Conservation (phyloP, 2,888 invertebrate species). For the Amphipyra tragopoginis region DNA sequence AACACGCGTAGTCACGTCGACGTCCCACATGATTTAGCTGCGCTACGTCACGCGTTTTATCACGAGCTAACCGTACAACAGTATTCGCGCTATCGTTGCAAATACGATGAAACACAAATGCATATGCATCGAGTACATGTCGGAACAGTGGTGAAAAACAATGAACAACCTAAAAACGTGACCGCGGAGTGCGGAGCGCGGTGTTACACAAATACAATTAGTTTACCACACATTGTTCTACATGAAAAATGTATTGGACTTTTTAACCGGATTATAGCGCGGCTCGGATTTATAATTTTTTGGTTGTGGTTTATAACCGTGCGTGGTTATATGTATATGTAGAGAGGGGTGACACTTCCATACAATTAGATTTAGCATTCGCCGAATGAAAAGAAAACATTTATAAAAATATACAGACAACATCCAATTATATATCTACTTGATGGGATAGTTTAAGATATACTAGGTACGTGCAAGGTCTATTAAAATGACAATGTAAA, state of each 20-base stretch:
- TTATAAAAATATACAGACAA: too few species aligned
- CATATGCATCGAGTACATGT: background rate
- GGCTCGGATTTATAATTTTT: constrained; percentile 1
- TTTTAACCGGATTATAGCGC: background rate
- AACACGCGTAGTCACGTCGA: background rate
- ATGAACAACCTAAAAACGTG: background rate
- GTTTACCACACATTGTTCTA: background rate
- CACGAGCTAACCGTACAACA: background rate
- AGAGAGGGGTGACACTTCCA: background rate
- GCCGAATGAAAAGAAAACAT: background rate
- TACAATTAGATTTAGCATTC: background rate
- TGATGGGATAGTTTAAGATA: too few species aligned
- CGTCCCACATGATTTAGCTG: background rate
- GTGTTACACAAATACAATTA: constrained; percentile 9
- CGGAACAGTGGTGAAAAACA: background rate
- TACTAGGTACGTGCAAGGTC: too few species aligned
- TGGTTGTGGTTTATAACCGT: background rate
- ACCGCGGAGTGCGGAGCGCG: too few species aligned
- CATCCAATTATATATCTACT: too few species aligned
- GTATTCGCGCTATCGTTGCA: background rate
- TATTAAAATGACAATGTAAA: too few species aligned
- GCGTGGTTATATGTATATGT: background rate
- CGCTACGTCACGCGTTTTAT: background rate
- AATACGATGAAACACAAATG: background rate
- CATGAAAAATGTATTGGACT: constrained; percentile 3